Evolutionary conservation across 2,888 invertebrate genomes (phyloP).

Genomic region (Elgonia sp.): DNA sequence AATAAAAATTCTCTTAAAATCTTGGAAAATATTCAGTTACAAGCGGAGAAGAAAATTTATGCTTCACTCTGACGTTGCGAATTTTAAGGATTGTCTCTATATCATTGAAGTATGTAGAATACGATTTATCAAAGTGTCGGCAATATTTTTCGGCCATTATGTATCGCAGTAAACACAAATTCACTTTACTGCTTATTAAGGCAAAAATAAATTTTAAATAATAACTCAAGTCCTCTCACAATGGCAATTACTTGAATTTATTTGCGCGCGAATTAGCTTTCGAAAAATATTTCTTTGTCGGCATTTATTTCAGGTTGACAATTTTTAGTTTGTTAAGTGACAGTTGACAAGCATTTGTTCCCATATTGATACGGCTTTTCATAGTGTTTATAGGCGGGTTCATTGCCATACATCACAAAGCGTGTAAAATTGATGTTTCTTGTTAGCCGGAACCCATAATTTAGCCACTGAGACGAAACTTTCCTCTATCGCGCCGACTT

Average conservation of each 20-base stretch:
- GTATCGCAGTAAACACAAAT: not conserved
- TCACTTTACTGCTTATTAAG: not conserved
- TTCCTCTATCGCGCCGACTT: constrained; percentile 67
- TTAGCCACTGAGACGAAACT: constrained; percentile 78
- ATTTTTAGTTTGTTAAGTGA: too few relatives aligned
- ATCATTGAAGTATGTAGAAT: constrained; percentile 21
- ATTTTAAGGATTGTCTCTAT: constrained; percentile 25
- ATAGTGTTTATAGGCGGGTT: constrained; percentile 31
- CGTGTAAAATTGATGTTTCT: constrained; percentile 62
- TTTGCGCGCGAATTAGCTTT: too few relatives aligned
- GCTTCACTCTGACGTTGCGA: constrained; percentile 16
- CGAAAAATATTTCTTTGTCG: too few relatives aligned
- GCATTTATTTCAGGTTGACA: too few relatives aligned
- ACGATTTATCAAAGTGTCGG: constrained; percentile 20
- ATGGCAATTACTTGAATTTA: too few relatives aligned
- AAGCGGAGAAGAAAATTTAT: constrained; percentile 14
- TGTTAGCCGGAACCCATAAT: constrained; percentile 76
- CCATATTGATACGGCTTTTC: not conserved
- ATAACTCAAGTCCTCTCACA: not conserved
- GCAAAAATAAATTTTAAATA: not conserved
- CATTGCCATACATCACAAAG: constrained; percentile 37
- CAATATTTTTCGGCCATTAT: not conserved
- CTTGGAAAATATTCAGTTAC: constrained; percentile 29
- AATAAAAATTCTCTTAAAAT: constrained; percentile 18
- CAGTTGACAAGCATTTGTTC: too few relatives aligned